These are phyloP conservation scores for Sebastolobus altivelis DNA, from an alignment of 2,797 vertebrate species.

Conservation along the genomic window DNA sequence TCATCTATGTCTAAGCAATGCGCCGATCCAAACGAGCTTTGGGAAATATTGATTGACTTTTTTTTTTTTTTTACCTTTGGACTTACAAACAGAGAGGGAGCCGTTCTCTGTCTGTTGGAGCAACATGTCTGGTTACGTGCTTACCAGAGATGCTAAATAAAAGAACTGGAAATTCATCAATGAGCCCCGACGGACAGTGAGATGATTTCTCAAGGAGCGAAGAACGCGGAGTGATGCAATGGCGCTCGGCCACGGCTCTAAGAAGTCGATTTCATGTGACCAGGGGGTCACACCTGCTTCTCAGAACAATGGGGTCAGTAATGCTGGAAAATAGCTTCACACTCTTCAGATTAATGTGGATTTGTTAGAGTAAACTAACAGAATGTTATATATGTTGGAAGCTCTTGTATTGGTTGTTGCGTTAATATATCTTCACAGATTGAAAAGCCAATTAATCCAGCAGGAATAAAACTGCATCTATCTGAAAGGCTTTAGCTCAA, in stretches of 20 bases:
- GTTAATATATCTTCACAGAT: neutral
- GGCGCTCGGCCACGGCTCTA: constrained; percentile 71
- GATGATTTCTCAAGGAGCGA: constrained; percentile 48
- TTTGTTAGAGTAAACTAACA: neutral
- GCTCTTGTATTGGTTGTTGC: neutral
- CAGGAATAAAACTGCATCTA: neutral
- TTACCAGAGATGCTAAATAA: constrained; percentile 17
- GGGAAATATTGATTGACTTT: constrained; percentile 64
- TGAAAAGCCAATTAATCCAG: neutral
- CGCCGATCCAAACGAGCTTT: neutral
- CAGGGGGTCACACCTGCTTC: constrained; percentile 34
- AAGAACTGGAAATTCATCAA: neutral
- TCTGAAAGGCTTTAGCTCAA: too few relatives aligned
- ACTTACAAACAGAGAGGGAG: constrained; percentile 77
- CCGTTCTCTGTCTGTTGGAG: constrained; percentile 1
- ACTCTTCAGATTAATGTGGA: neutral
- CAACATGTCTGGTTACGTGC: constrained; percentile 30
- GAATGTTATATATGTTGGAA: neutral
- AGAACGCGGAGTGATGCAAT: constrained; percentile 59
- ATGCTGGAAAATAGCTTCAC: neutral
- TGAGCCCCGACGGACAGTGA: neutral
- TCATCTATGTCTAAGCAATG: neutral
- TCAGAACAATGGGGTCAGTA: constrained; percentile 59
- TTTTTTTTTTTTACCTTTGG: constrained; percentile 73
- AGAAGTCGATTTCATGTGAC: constrained; percentile 55